Conservation (phyloP, 2,113 vertebrate genomes). For the Chaetops frenatus region DNA sequence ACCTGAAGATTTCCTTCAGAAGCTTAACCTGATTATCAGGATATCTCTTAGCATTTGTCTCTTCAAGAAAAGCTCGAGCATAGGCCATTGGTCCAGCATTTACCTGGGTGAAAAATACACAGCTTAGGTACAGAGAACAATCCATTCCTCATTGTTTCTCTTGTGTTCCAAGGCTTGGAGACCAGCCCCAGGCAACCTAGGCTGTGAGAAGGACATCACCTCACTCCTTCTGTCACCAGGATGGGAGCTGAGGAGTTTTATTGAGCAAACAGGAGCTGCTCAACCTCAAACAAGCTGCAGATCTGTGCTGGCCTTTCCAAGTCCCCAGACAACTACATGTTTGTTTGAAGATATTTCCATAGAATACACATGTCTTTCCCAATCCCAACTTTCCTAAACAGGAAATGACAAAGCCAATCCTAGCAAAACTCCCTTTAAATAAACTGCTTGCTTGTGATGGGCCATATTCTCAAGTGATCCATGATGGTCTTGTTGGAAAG, state of each 20-base stretch:
- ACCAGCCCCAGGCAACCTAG: not conserved
- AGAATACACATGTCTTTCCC: not conserved
- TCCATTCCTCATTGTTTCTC: too few species aligned
- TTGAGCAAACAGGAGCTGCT: not conserved
- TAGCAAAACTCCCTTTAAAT: not conserved
- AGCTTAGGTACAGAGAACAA: not conserved
- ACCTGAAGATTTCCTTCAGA: constrained; percentile 98
- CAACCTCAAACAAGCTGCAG: fast-evolving
- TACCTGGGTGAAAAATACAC: constrained; percentile 72
- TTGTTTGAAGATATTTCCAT: not conserved
- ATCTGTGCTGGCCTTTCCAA: not conserved
- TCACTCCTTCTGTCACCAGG: not conserved
- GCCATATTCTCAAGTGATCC: not conserved
- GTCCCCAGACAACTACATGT: not conserved
- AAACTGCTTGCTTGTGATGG: not conserved
- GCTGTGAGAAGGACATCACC: not conserved
- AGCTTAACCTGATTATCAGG: constrained; percentile 98
- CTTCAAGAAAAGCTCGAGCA: constrained; percentile 92
- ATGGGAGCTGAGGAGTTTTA: not conserved
- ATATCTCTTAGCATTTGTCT: constrained; percentile 96
- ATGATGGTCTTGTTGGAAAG: not conserved
- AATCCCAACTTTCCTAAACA: not conserved
- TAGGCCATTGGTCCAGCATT: constrained; percentile 99
- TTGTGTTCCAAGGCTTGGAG: not conserved
- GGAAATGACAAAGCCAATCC: not conserved